phyloP scores from a whole-genome alignment of 2,113 vertebrate genomes.

The Phainopepla nitens region DNA sequence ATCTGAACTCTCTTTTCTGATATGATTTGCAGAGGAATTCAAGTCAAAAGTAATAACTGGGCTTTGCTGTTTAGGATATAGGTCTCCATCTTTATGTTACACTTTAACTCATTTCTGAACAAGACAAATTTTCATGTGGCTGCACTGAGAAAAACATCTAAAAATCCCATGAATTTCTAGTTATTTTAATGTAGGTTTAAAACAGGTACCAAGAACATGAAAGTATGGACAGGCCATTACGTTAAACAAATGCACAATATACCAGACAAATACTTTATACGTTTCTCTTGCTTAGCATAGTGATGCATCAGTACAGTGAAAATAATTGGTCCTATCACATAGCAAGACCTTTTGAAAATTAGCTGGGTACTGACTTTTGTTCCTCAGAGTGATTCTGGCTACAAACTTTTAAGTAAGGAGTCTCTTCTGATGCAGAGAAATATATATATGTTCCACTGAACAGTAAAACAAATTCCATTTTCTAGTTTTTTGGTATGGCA shows the following conservation, averaged over 20 bases:
- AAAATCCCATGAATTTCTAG: neutral
- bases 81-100: neutral
- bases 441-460: neutral
- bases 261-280: neutral
- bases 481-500: neutral
- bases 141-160: neutral
- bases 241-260: neutral
- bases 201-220: neutral
- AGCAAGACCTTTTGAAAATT: neutral
- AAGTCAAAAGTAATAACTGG: neutral
- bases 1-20: neutral
- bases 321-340: neutral
- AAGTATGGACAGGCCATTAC: neutral
- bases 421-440: neutral
- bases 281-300: neutral
- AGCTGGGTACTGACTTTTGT: neutral
- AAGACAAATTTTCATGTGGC: neutral
- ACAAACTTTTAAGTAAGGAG: neutral
- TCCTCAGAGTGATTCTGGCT: neutral
- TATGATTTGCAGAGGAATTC: neutral
- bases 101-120: neutral
- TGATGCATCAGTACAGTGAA: neutral
- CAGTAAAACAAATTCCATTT: neutral
- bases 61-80: neutral
- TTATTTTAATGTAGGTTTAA: neutral